Base-by-base conservation (phyloP, 2,888 invertebrate species). In the Lepidocyrtinus sp. region DNA sequence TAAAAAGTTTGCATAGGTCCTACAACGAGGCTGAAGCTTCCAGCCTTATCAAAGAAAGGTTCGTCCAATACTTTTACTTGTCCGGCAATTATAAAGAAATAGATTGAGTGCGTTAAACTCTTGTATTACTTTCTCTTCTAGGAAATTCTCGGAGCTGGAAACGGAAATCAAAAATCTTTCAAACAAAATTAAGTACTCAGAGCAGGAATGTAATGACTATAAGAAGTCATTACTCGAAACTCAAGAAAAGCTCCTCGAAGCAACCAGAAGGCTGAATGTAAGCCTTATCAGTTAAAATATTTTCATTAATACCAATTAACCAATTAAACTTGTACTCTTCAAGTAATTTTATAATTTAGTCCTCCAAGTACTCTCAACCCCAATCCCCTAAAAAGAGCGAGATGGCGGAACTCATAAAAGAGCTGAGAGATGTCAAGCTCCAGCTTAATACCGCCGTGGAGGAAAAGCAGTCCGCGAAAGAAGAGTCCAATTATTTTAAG, bases 131-230 rank as follows among this genome's bases (percentile, higher is more conserved):
- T 59, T 70, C 24, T 17, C 7, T 17, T 59, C 2, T 45, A 81
- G 82, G 21, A 82, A 75, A 82, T 69, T 83, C 21, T 79, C 74
- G 27, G 82, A 84, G 45, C 67, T 85, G n/a, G 83, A 84, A 77
- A 72, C 69, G 15, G 83, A 84, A 64, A 74, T 84, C 0, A 81
- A 76, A 59, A 77, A 81, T 45, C 55, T 85, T 9, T 78, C 82
- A 12, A 36, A 67, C 17, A 81, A 76, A 71, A 73, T 82, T 12
- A 76, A 81, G 25, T 73, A 76, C 3, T 83, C 78, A 45, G 82
- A 83, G 64, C 65, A 78, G 17, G 85, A 85, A 27, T 84, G 84
- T 68, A 83, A 83, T 24, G 83, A 84, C 36, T 84, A 84, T 55
- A 82, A 83, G 69, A 74, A 70, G 61, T 74, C 78, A 1, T 62